Evolutionary conservation across 1,140 invertebrate species (phyloP).

Genomic region (Aphelinus atriplicis): DNA sequence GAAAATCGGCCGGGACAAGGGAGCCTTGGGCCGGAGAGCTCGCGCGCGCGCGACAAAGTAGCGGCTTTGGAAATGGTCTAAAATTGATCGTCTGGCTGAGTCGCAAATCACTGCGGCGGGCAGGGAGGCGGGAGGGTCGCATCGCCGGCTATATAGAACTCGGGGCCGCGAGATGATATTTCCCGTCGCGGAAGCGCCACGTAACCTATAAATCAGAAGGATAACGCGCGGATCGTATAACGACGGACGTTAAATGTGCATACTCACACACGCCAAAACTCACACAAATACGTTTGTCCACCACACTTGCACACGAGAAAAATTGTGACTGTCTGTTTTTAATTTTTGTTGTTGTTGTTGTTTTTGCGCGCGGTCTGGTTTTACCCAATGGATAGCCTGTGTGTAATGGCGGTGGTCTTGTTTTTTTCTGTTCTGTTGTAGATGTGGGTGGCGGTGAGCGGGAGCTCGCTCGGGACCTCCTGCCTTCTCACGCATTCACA

Average conservation of each 20-base stretch:
- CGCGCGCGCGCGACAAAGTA: neutral
- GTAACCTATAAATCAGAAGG: slow-evolving; percentile 59
- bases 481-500: slow-evolving; percentile 46
- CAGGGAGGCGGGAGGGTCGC: neutral
- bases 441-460: slow-evolving; percentile 69
- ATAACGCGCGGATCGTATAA: slow-evolving; percentile 50
- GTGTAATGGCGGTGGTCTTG: slow-evolving; percentile 68
- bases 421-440: slow-evolving; percentile 67
- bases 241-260: slow-evolving; percentile 29
- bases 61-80: slow-evolving; percentile 1
- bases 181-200: slow-evolving; percentile 28
- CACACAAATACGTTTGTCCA: no score
- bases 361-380: neutral
- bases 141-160: neutral
- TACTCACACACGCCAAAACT: no score
- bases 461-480: slow-evolving; percentile 66
- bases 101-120: slow-evolving; percentile 30
- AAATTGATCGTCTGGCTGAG: slow-evolving; percentile 34
- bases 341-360: neutral
- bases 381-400: slow-evolving; percentile 52
- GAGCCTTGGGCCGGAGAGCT: neutral
- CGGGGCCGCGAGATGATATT: slow-evolving; percentile 32
- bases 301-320: no score
- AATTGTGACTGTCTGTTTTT: neutral
- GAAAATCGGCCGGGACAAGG: slow-evolving; percentile 40